Evolutionary conservation across 2,113 vertebrate genomes (phyloP).

Genomic region (Misgurnus mizolepis): DNA sequence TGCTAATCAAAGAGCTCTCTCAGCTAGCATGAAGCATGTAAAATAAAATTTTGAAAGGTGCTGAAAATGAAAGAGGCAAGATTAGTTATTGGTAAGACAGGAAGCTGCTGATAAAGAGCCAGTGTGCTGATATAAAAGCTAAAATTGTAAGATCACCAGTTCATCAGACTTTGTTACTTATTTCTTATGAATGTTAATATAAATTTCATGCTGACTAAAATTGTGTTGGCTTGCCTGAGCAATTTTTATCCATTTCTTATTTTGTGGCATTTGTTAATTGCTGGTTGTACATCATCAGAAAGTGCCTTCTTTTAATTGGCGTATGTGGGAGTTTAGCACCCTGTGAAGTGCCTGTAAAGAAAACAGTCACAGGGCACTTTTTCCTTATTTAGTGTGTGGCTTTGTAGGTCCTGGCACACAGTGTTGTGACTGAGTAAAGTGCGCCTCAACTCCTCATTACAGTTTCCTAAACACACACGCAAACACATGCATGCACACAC

Average conservation of each 20-base stretch:
- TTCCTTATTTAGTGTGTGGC: constrained; percentile 28
- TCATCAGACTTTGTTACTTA: neutral
- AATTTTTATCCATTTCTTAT: constrained; percentile 1
- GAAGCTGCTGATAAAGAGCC: constrained; percentile 64
- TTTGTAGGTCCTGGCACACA: constrained; percentile 35
- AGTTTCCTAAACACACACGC: constrained; percentile 62
- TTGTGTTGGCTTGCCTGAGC: constrained; percentile 5
- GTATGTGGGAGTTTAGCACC: constrained; percentile 11
- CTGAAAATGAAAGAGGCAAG: constrained; percentile 53
- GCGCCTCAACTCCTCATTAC: constrained; percentile 66
- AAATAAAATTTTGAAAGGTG: constrained; percentile 66
- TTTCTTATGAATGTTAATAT: neutral
- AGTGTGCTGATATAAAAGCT: neutral
- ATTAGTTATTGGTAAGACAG: constrained; percentile 67
- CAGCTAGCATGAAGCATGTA: constrained; percentile 77
- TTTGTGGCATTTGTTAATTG: constrained; percentile 32
- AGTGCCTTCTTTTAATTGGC: constrained; percentile 31
- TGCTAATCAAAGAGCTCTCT: constrained; percentile 73
- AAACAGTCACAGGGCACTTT: constrained; percentile 20
- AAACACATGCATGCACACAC: constrained; percentile 3
- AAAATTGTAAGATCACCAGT: neutral
- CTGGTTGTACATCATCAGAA: constrained; percentile 31
- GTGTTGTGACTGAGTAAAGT: constrained; percentile 31
- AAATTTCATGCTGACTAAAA: neutral
- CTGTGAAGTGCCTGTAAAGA: constrained; percentile 25